phyloP scores from a whole-genome alignment of 2,888 invertebrate genomes.

The Pristionchus fissidentatus region DNA sequence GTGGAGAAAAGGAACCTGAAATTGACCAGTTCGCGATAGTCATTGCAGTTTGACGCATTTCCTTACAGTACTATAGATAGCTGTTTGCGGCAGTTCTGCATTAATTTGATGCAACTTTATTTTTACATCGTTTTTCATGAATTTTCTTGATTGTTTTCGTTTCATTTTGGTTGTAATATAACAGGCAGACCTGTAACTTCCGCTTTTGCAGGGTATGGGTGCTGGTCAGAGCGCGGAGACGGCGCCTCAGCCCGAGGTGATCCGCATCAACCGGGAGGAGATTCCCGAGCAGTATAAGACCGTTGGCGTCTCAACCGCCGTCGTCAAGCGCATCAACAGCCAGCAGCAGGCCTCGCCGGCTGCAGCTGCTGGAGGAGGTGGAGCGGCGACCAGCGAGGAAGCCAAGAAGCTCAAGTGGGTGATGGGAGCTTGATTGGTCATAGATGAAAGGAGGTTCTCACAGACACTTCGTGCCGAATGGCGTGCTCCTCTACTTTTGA shows the following conservation, averaged over 20 bases:
- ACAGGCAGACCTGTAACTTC: background rate
- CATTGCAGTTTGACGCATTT: background rate
- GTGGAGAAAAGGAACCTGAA: background rate
- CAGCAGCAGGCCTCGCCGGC: background rate
- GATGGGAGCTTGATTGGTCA: background rate
- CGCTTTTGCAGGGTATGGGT: constrained; percentile 56
- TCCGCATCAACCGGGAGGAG: constrained; percentile 67
- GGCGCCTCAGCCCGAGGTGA: constrained; percentile 57
- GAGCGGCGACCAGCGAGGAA: constrained; percentile 18
- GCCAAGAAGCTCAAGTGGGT: constrained; percentile 45
- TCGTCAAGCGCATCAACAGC: constrained; percentile 63
- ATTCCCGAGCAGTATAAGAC: constrained; percentile 72
- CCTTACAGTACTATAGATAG: background rate
- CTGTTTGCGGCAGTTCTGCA: constrained; percentile 8
- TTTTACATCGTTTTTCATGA: background rate
- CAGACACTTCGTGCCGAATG: too few relatives aligned
- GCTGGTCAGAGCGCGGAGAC: constrained; percentile 61
- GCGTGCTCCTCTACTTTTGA: too few relatives aligned
- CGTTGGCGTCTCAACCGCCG: constrained; percentile 68
- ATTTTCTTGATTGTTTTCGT: background rate
- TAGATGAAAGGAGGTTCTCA: too few relatives aligned
- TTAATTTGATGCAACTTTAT: background rate
- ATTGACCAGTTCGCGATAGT: background rate
- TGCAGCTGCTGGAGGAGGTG: background rate
- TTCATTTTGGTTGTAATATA: background rate